Base-by-base conservation (phyloP, 2,888 invertebrate species). In the Thereva nobilitata region DNA sequence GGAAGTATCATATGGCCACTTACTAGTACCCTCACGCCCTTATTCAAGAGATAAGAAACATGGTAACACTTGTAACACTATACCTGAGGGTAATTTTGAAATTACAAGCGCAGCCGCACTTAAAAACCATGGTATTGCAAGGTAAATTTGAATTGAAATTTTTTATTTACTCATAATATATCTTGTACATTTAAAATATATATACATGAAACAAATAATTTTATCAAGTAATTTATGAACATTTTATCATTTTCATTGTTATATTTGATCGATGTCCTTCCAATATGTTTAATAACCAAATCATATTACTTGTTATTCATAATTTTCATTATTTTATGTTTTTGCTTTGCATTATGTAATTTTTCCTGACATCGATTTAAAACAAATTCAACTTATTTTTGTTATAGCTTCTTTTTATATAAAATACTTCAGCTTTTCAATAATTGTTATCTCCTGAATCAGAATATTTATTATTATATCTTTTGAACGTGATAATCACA, bases 1-100 rank as follows among this genome's bases (percentile, higher is more conserved):
- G 89, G 94, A 95, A 80, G 87, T 93, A 74, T 95, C 95, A 12
- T 96, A 95, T 81, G 91, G 92, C 44, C 90, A 91, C 77, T 82
- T 95, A 68, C 82, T 95, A 71, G 87, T 91, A 64, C 92, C 94
- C 57, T 90, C 93, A 23, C 85, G 84, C 69, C 82, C 85, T 70
- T 77, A 76, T 63, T 74, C 75, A 52, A 81, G 80, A 71, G 80
- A 81, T 34, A 81, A 79, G 57, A 80, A 79, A 68, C 76, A 80
- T 59, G 73, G 85, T 82, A 73, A 71, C 38, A 66, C 69, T 4
- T 59, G 67, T 41, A 67, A 69, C 47, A 72, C 76, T 38, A 73
- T 77, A 44, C 71, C 76, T 44, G 81, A 81, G 64, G 76, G 75
- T 67, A 79, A 77, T 73, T 77, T 80, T 66, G 81, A 81, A 72